Percentiles rank a stretch among this genome's conserved stretches.
Conservation (phyloP, 2,113 vertebrate genomes). For the Boleophthalmus pectinirostris region DNA sequence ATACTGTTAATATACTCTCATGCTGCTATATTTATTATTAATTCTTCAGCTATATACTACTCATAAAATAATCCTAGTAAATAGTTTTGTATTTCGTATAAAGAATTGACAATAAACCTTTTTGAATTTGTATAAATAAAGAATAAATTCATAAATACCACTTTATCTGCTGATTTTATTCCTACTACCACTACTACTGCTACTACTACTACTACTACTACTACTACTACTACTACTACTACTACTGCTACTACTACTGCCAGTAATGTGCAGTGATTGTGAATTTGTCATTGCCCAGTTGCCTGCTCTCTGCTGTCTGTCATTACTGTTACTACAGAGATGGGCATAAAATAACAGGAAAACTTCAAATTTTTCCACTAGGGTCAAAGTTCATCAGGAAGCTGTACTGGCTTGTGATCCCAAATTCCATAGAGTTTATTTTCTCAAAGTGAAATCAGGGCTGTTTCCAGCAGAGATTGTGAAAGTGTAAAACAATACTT, state of each 20-base stretch:
- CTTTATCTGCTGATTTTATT: no score
- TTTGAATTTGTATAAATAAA: no score
- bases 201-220: background rate
- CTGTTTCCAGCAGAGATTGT: slow-evolving; percentile 52
- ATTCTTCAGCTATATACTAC: no score
- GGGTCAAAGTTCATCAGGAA: slow-evolving; percentile 66
- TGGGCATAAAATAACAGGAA: slow-evolving; percentile 67
- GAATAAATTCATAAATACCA: no score
- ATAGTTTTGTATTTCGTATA: no score
- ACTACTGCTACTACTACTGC: background rate
- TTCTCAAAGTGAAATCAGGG: slow-evolving; percentile 59
- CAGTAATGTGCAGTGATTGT: background rate
- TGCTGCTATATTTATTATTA: no score
- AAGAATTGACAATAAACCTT: no score
- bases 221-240: background rate
- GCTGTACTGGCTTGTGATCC: slow-evolving; percentile 63
- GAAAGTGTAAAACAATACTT: slow-evolving; percentile 67
- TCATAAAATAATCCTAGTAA: no score
- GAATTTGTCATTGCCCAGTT: background rate
- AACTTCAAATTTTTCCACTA: slow-evolving; percentile 54
- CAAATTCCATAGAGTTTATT: slow-evolving; percentile 72
- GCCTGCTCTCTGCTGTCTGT: slow-evolving; percentile 1
- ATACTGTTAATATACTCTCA: background rate
- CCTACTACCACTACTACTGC: no score
- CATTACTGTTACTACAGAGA: slow-evolving; percentile 3